Evolutionary conservation across 1,140 invertebrate genomes (phyloP).

Genomic region (Panulirus ornatus): DNA sequence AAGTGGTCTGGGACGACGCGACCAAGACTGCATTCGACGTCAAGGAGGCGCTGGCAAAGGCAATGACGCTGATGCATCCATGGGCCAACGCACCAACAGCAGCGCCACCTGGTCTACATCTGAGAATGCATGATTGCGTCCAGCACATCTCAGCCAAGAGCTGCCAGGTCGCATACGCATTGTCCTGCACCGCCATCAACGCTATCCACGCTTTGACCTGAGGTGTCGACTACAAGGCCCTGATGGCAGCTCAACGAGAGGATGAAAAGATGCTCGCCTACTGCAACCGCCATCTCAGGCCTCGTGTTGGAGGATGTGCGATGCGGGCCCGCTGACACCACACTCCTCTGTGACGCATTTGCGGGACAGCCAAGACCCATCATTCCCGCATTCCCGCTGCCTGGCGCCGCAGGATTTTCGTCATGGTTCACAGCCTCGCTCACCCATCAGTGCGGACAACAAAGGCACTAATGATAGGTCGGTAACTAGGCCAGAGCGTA

Average conservation of each 20-base stretch:
- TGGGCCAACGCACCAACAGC: conserved; percentile 45
- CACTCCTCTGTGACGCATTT: conserved; percentile 24
- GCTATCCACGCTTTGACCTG: not conserved
- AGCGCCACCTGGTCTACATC: conserved; percentile 43
- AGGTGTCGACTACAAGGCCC: not conserved
- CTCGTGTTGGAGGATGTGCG: no score
- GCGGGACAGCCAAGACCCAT: conserved; percentile 23
- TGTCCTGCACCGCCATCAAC: conserved; percentile 24
- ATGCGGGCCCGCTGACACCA: no score
- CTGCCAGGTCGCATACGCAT: conserved; percentile 63
- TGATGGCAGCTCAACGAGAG: not conserved
- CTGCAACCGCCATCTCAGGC: not conserved
- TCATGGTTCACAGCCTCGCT: not conserved
- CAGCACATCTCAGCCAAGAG: conserved; percentile 51
- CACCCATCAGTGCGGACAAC: conserved; percentile 32
- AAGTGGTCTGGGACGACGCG: conserved; percentile 67
- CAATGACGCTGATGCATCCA: conserved; percentile 10
- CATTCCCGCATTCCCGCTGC: conserved; percentile 41
- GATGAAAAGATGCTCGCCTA: conserved; percentile 39
- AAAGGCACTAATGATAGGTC: conserved; percentile 33
- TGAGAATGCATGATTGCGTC: not conserved
- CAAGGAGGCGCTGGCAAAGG: conserved; percentile 30
- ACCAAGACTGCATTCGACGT: conserved; percentile 70
- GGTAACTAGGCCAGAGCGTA: conserved; percentile 53
- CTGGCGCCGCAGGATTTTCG: conserved; percentile 14